Evolutionary conservation across 2,113 vertebrate genomes (phyloP).

Genomic region (Gasterosteus nipponicus): DNA sequence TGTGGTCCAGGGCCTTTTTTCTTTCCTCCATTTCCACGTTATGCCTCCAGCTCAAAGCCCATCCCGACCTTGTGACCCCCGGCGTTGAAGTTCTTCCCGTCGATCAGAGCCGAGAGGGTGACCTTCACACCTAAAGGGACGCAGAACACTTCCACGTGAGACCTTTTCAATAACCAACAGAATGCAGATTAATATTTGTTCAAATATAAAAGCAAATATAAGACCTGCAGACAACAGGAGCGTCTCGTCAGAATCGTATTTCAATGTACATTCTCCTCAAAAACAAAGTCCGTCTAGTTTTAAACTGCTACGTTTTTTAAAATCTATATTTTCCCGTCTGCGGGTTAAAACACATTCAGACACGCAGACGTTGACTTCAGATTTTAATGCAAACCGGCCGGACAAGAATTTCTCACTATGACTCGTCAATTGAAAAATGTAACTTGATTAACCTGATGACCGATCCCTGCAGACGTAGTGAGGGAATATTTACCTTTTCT

Average conservation of each 20-base stretch:
- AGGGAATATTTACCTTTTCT: too few species aligned
- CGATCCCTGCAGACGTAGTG: too few species aligned
- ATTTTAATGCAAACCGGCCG: neutral
- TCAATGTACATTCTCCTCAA: neutral
- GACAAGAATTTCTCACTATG: neutral
- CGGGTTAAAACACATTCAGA: neutral
- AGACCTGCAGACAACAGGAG: too few species aligned
- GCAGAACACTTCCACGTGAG: neutral
- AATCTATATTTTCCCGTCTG: neutral
- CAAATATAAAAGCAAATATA: too few species aligned
- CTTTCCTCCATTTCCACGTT: constrained; percentile 40
- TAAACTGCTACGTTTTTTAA: neutral
- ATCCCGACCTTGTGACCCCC: constrained; percentile 96
- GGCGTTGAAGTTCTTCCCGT: constrained; percentile 94
- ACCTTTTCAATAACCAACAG: neutral
- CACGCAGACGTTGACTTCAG: neutral
- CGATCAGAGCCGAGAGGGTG: constrained; percentile 92
- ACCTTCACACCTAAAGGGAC: constrained; percentile 89
- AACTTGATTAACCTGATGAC: too few species aligned
- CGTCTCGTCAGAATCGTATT: too few species aligned
- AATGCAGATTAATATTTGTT: neutral
- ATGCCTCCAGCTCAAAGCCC: constrained; percentile 96
- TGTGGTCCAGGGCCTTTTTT: constrained; percentile 13
- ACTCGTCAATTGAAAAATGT: too few species aligned
- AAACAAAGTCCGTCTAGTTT: neutral